phyloP scores from a whole-genome alignment of 2,797 vertebrate genomes.

The Tapera naevia region DNA sequence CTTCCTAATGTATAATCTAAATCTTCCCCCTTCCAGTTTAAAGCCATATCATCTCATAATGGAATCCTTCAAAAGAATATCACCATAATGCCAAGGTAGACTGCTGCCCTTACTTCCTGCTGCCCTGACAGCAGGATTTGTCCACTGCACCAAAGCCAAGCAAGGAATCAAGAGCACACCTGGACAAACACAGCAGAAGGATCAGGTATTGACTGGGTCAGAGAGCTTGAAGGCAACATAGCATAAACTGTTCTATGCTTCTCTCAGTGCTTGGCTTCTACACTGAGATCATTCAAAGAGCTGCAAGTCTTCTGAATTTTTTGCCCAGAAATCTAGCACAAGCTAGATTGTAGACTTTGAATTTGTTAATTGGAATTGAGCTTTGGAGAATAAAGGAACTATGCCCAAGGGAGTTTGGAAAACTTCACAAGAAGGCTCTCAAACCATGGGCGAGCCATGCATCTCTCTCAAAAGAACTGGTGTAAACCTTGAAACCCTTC shows the following conservation, averaged over 20 bases:
- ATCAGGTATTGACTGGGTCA: constrained; percentile 30
- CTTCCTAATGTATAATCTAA: no score
- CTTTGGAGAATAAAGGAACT: background rate
- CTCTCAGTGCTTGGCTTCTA: background rate
- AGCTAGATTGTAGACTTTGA: background rate
- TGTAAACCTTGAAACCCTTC: background rate
- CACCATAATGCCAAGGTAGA: background rate
- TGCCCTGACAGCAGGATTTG: background rate
- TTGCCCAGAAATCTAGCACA: background rate
- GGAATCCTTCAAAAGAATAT: background rate
- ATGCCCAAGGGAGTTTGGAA: background rate
- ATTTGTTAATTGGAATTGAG: background rate
- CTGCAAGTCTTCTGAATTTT: background rate
- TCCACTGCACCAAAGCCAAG: background rate
- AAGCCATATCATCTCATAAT: background rate
- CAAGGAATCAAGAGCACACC: constrained; percentile 8
- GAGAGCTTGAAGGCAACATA: background rate
- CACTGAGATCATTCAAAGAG: background rate
- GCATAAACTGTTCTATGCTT: background rate
- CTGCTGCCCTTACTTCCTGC: background rate
- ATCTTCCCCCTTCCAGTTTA: no score
- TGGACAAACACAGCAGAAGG: constrained; percentile 54
- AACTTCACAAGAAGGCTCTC: background rate
- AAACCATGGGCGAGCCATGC: background rate
- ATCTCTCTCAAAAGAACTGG: background rate